Base-by-base conservation (phyloP, 2,113 vertebrate species). In the Sus scrofa region DNA sequence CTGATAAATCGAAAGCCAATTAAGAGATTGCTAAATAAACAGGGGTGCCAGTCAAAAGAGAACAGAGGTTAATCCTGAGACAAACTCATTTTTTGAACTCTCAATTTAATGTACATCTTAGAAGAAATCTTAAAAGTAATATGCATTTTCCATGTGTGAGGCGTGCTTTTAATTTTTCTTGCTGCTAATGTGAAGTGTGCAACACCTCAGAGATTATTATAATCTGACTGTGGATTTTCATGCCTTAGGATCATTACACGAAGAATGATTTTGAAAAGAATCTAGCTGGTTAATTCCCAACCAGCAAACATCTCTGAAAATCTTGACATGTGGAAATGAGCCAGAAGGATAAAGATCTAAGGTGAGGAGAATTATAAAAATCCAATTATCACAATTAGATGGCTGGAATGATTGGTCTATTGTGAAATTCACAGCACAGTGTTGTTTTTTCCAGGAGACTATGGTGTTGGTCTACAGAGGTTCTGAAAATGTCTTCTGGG, bases 371-470 rank as follows among this genome's bases (percentile, higher is more conserved):
- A 98, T 98, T 98, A 97, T 74, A 97, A 98, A 98, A 98, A 98
- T 97, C 98, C 97, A 98, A 96, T 98, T 98, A 98, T 97, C 98
- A 95, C 98, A 97, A 98, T 98, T 98, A 98, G 97, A 96, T 98
- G 77, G 84, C 94, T 98, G 86, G 87, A 93, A 94, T 97, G 97
- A 98, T 95, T 93, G 68, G 95, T 84, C 82, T 96, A 86, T 93
- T 98, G 97, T 27, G 34, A 98, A 98, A 97, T 96, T 96, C 96
- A 94, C 91, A 93, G 71, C 10, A 6, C 32, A 89, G 81, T 89
- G 78, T 44, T 96, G 32, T 90, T 95, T 96, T 96, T 98, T 98
- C 93, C 93, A 97, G 92, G 95, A 97, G 85, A 98, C 75, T 87
- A 94, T 12, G 65, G 92, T 96, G 91, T 94, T 93, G 71, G 84